Evolutionary conservation across 2,797 vertebrate species (phyloP), one percentile per base, ranked within the genome.

Genomic region (Coreius guichenoti): DNA sequence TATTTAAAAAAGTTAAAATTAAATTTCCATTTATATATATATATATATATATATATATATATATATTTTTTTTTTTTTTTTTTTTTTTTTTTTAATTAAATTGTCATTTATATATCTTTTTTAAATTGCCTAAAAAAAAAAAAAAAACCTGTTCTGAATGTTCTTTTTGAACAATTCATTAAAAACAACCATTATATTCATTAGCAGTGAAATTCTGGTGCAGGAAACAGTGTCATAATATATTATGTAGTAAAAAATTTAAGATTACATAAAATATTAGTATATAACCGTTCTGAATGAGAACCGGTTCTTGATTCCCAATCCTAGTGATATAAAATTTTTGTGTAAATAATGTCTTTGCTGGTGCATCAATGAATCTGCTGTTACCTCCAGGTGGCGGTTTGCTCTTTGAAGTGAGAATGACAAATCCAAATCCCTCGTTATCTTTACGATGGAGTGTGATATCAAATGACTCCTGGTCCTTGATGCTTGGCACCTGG

Each of bases 361-460:
- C 17, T 43, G 5, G 17, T 39, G 63, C 7, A 9, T 80, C 51
- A 65, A 4, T 74, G 33, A 70, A 80, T 47, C 36, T 70, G 54
- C 83, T 69, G 96, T 95, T 88, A 98, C 98, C 98, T 93, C 98
- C 97, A 13, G 97, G 97, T 12, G 98, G 98, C 33, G 97, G 98
- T 90, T 97, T 99, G 94, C 93, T 98, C 93, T 99, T 99, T 1
- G 98, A 99, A 12, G 98, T 99, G 88, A 99, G 97, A 90, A 99
- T 99, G 89, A 99, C 98, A 0, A 99, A 99, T 36, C 98, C 98
- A 63, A 99, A 99, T 8, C 98, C 98, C 91, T 99, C 98, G 0
- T 95, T 98, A 90, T 99, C 98, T 90, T 94, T 97, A 68, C 98
- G 94, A 85, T 98, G 97, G 86, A 99, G 93, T 26, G 96, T 92